Evolutionary conservation across 2,888 invertebrate species (phyloP), one percentile per base, ranked within the genome.

Genomic region (Phortica magna): DNA sequence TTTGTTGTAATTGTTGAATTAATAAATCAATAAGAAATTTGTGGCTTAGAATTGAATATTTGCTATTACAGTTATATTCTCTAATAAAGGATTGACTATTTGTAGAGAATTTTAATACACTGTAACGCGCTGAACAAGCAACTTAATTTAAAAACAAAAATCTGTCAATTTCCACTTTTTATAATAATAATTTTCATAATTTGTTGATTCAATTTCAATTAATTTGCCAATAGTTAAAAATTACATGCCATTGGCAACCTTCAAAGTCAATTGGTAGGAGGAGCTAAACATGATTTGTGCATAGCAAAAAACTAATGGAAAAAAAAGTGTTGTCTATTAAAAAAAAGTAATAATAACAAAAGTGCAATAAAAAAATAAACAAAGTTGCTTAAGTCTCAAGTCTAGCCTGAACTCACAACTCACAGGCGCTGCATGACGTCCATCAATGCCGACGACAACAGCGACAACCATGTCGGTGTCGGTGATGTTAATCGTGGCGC

Each of bases 281-380:
- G 88, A 85, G 85, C 80, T 77, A 80, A 79, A 74, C 88, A 85
- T 88, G 85, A 85, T 86, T 83, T 84, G 82, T 82, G 81, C 81
- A 73, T 74, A 73, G 75, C 55, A 42, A 74, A 61, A 9, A 0
- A 17, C 1, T 6, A 59, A 17, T 59, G 19, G 1, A 19, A 59
- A 59, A 17, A 59, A 17, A 59, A 59, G 19, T 59, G 5, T 59
- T 59, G 14, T 12, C 12, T 39, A 39, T 22, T 65, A 67, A 42
- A 17, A 17, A n/a, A 67, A 67, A n/a, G n/a, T 67, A 67, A n/a
- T 42, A 67, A 39, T 7, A 67, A 67, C n/a, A 48, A 48, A 31
- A 31, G 1, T 31, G 31, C 31, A 31, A 4, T 31, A 31, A 53
- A 12, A 59, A 59, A 59, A 59, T 59, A 19, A 75, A 75, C 65